These are phyloP conservation scores for Bufotes viridis DNA, from an alignment of 2,797 vertebrate genomes.

Conservation along the genomic window DNA sequence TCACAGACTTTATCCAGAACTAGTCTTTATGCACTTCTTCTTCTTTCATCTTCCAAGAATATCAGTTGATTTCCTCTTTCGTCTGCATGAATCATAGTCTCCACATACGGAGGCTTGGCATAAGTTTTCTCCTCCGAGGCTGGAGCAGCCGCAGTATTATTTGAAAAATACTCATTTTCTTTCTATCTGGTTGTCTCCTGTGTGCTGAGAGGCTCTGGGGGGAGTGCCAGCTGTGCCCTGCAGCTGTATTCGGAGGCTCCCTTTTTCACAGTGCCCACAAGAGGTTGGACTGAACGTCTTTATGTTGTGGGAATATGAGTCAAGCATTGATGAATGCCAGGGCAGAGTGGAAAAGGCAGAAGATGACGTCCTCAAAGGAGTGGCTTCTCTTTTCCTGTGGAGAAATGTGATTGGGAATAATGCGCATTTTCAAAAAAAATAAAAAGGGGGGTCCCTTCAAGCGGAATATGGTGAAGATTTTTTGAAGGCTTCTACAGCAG, in stretches of 20 bases:
- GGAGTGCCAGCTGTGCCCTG: not conserved
- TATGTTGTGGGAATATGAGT: conserved; percentile 58
- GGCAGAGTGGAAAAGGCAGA: conserved; percentile 71
- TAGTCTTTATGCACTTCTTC: conserved; percentile 16
- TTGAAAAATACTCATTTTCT: not conserved
- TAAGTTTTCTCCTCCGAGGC: not conserved
- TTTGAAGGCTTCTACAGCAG: conserved; percentile 45
- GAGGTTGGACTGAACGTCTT: conserved; percentile 8
- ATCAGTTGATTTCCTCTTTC: conserved; percentile 41
- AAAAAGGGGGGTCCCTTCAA: conserved; percentile 61
- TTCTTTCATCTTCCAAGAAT: conserved; percentile 37
- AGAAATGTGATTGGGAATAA: conserved; percentile 72
- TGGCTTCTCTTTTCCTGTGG: conserved; percentile 63
- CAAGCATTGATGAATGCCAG: conserved; percentile 67
- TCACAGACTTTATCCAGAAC: not conserved
- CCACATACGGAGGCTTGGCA: not conserved
- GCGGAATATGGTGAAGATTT: conserved; percentile 55
- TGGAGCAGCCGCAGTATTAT: not conserved
- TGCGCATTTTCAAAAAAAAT: conserved; percentile 53
- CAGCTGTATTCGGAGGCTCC: not conserved
- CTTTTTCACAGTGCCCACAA: not conserved
- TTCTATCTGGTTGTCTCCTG: not conserved
- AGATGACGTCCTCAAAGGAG: conserved; percentile 69
- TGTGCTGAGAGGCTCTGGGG: not conserved
- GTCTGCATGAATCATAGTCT: conserved; percentile 21